Evolutionary conservation across 2,888 invertebrate species (phyloP), one percentile per base, ranked within the genome.

Genomic region (Thereva nobilitata): DNA sequence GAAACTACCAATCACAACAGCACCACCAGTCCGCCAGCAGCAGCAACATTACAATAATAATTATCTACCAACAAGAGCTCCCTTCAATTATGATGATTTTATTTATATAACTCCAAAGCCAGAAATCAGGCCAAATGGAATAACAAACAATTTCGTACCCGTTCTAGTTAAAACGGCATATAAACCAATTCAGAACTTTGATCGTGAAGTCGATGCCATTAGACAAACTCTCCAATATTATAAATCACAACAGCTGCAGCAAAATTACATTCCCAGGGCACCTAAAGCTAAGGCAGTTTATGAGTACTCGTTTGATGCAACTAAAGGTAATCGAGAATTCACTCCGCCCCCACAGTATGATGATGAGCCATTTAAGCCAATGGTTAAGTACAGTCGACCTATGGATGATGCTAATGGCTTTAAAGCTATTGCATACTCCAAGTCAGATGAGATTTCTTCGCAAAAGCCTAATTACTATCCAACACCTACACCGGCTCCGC

Each of bases 261-360:
- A 78, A 69, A 79, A 79, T 65, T 75, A 76, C 12, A 76, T 78
- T 66, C 76, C 77, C 1, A 73, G 77, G 10, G 74, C 75, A 3
- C 75, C 76, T 4, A 77, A 85, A 74, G 82, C 84, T 5, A 85
- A 85, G 74, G 79, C 84, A 8, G 83, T 88, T 5, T 91, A 90
- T 75, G 90, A 91, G 75, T 91, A 87, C 76, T 89, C 87, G 74
- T 91, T 88, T 75, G 87, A 91, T 75, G 84, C 87, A 0, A 83
- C 86, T 4, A 73, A 72, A 44, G 59, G 72, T 4, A 70, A 68
- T 50, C 67, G 68, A 41, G 59, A 66, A 47, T 41, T 49, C 47
- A 44, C 56, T 66, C 74, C 79, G 4, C 78, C 80, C 7, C 72
- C 70, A 70, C 78, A 86, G 70, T 86, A 85, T 69, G 80, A 82